Evolutionary conservation across 2,888 invertebrate genomes (phyloP), one percentile per base, ranked within the genome.

Genomic region (Drosophila flavopinicola): DNA sequence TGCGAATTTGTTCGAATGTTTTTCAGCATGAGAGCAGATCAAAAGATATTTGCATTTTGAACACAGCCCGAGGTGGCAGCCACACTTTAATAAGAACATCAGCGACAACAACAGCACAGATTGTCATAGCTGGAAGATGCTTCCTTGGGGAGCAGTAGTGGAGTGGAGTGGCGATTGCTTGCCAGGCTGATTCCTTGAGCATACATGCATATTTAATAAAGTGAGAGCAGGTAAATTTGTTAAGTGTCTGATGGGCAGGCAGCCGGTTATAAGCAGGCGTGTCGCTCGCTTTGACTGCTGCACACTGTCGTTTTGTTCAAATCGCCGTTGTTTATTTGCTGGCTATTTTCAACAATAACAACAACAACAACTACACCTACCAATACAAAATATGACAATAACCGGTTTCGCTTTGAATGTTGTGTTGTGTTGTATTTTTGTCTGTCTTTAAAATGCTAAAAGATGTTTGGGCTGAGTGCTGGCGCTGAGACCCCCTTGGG

Each of bases 1-100:
- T 85, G 80, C 82, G 83, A 82, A 85, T 78, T 78, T 66, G 56
- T n/a, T n/a, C n/a, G n/a, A n/a, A n/a, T n/a, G n/a, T 41, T 24
- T 27, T 67, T 73, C 53, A 52, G 63, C 69, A 41, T 47, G 78
- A 67, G 63, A 66, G 74, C 74, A 82, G 85, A 78, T 85, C 85
- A 78, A 82, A 74, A 71, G 78, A 82, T 76, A 82, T 82, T 82
- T 85, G 85, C 85, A 80, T 84, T 52, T 75, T 32, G 51, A 67
- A 17, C 58, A 53, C 38, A 30, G 57, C 70, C 60, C 11, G 38
- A 66, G 74, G 66, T 52, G 73, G 48, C 51, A 61, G 3, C 48
- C 47, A 49, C 17, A 35, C 35, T 33, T 25, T 20, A 48, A 37
- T 24, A 54, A 41, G 47, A 44, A 24, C 51, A 47, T 15, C 48